Percentiles rank a stretch among this genome's conserved stretches.
phyloP scores from a whole-genome alignment of 1,140 invertebrate species.

The Philotrypesis tridentata region DNA sequence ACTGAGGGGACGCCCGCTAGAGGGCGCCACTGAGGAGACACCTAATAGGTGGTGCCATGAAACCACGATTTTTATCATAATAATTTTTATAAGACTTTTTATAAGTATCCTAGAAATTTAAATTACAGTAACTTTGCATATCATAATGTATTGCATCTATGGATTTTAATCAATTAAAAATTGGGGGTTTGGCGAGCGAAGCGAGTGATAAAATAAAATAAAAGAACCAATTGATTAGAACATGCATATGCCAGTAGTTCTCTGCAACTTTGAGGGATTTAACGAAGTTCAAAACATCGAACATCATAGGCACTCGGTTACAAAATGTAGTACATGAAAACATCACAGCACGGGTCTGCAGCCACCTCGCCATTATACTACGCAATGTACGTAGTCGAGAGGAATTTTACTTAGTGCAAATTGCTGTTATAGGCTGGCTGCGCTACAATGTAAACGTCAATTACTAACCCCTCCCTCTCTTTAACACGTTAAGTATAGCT shows the following conservation, averaged over 20 bases:
- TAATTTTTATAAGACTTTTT: too few species aligned
- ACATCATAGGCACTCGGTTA: not conserved
- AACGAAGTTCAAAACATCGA: not conserved
- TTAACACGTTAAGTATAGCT: not conserved
- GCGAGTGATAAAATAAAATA: too few species aligned
- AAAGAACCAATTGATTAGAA: not conserved
- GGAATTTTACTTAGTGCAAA: conserved; percentile 14
- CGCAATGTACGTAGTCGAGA: not conserved
- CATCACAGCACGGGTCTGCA: not conserved
- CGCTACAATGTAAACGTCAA: not conserved
- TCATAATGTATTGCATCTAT: too few species aligned
- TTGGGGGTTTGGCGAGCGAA: too few species aligned
- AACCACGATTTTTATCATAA: too few species aligned
- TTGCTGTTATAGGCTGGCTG: not conserved
- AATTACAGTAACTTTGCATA: too few species aligned
- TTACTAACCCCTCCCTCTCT: not conserved
- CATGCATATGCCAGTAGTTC: not conserved
- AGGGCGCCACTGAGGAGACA: too few species aligned
- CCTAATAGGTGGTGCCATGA: too few species aligned
- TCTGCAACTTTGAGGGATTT: not conserved
- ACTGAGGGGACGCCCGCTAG: too few species aligned
- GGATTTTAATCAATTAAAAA: too few species aligned
- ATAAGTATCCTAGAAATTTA: too few species aligned
- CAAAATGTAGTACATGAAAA: conserved; percentile 10
- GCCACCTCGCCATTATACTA: not conserved